Percentiles rank a stretch among this genome's conserved stretches.
phyloP scores from a whole-genome alignment of 2,113 vertebrate species.

The Apodemus speciosus region DNA sequence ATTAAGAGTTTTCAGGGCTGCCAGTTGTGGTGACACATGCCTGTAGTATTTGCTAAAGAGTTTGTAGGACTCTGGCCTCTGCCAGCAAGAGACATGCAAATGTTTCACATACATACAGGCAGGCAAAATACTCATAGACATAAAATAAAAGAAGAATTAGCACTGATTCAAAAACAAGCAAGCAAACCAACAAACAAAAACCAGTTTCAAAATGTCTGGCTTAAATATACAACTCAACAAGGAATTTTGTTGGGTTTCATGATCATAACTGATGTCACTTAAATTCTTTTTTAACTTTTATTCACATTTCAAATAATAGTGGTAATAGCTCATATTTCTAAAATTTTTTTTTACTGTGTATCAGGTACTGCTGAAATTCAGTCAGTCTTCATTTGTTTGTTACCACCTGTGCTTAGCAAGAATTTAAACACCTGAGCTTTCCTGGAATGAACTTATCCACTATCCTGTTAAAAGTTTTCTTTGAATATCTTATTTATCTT shows the following conservation, averaged over 20 bases:
- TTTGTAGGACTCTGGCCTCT: background rate
- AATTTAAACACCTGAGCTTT: background rate
- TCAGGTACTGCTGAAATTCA: slow-evolving; percentile 1
- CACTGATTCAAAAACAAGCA: background rate
- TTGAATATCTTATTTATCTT: background rate
- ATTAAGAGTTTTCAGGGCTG: background rate
- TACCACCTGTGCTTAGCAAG: slow-evolving; percentile 8
- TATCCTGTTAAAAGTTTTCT: slow-evolving; percentile 9
- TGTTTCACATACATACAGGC: background rate
- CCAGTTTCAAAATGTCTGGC: slow-evolving; percentile 23
- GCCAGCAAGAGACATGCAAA: background rate
- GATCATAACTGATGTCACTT: background rate
- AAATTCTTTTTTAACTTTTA: slow-evolving; percentile 27
- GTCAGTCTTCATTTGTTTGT: background rate
- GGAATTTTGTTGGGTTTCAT: slow-evolving; percentile 50
- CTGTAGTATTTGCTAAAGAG: background rate
- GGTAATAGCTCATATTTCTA: background rate
- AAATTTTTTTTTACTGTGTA: background rate
- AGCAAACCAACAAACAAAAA: background rate
- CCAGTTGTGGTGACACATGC: background rate
- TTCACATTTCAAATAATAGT: slow-evolving; percentile 48
- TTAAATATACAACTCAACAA: background rate
- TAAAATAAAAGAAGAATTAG: background rate
- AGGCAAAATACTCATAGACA: background rate
- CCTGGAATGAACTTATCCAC: slow-evolving; percentile 39